These are phyloP conservation scores for Andinoacara biseriatus DNA, from an alignment of 2,113 vertebrate genomes.

Conservation along the genomic window DNA sequence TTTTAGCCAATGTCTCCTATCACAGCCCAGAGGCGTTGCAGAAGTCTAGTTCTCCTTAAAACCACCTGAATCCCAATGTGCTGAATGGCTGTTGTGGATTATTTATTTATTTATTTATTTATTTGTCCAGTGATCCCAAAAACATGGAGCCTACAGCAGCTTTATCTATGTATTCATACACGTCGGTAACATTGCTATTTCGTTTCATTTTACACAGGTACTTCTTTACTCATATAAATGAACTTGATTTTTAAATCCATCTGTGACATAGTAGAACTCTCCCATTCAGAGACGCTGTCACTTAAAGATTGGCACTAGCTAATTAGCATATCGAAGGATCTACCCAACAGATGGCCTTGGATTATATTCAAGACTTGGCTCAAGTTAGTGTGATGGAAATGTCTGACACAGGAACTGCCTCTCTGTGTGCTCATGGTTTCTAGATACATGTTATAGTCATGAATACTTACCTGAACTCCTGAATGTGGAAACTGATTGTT, in stretches of 20 bases:
- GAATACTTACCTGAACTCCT: conserved; percentile 38
- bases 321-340: conserved; percentile 69
- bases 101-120: neutral
- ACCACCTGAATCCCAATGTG: neutral
- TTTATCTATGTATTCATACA: neutral
- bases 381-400: conserved; percentile 54
- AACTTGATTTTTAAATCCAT: conserved; percentile 11
- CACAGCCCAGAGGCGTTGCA: neutral
- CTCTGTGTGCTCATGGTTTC: conserved; percentile 27
- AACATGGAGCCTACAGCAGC: neutral
- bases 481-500: neutral
- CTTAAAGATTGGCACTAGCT: conserved; percentile 33
- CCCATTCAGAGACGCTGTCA: neutral
- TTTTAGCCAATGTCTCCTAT: neutral
- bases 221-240: neutral
- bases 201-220: neutral
- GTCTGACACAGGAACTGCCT: conserved; percentile 62
- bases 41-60: neutral
- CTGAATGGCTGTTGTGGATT: neutral
- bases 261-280: conserved; percentile 3
- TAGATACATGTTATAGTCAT: conserved; percentile 46
- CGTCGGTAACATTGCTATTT: neutral
- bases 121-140: neutral
- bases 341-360: conserved; percentile 68
- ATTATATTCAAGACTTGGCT: conserved; percentile 69